phyloP scores from a whole-genome alignment of 2,888 invertebrate genomes.

The Chaetogeoica ovagalla region DNA sequence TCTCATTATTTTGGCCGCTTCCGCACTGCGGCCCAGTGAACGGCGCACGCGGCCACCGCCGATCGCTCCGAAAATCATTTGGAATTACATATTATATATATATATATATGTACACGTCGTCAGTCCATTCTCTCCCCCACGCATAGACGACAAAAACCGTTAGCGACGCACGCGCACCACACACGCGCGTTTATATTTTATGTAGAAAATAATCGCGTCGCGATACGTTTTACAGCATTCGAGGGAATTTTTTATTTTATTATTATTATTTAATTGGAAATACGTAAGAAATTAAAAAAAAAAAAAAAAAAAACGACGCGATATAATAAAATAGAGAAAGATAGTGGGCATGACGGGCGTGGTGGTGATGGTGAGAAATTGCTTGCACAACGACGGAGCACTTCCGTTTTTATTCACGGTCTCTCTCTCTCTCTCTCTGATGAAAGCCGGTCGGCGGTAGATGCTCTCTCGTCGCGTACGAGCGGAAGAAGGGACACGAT shows the following conservation, averaged over 20 bases:
- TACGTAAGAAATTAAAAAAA: neutral
- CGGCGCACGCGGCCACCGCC: too few species aligned
- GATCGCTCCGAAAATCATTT: slow-evolving; percentile 17
- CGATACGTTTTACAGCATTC: neutral
- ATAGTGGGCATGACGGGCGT: too few species aligned
- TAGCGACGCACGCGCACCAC: neutral
- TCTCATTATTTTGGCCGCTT: slow-evolving; percentile 47
- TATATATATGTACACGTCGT: neutral
- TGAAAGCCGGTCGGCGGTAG: slow-evolving; percentile 47
- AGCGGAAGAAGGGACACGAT: neutral
- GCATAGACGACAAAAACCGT: too few species aligned
- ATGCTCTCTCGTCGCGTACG: neutral
- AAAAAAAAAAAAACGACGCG: too few species aligned
- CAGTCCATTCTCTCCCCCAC: neutral
- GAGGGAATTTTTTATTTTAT: neutral
- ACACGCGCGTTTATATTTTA: neutral
- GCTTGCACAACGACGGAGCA: neutral
- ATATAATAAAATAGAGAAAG: neutral
- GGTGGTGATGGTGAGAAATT: slow-evolving; percentile 8
- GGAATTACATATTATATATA: slow-evolving; percentile 18
- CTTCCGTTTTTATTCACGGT: slow-evolving; percentile 47
- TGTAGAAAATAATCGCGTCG: neutral
- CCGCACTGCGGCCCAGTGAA: neutral
- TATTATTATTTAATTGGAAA: neutral
- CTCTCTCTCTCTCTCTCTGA: too few species aligned